Evolutionary conservation across 2,888 invertebrate species (phyloP).

Genomic region (Steromphala cineraria): DNA sequence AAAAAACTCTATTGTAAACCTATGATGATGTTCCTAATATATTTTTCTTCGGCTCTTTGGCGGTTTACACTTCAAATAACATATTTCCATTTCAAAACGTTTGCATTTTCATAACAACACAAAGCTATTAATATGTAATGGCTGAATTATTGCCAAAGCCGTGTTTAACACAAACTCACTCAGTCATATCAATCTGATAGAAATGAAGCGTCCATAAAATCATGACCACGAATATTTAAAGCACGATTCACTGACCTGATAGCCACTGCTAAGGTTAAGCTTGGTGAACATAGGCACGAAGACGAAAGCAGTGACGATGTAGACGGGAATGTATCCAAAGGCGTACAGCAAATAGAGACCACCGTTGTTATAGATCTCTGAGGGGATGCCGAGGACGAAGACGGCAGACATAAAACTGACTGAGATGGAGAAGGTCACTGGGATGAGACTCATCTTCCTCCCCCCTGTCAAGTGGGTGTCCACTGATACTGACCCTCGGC

Average conservation of each 20-base stretch:
- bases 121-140: too few species aligned
- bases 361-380: conserved; percentile 61
- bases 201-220: too few species aligned
- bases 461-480: conserved; percentile 60
- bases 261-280: conserved; percentile 64
- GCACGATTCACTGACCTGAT: conserved; percentile 54
- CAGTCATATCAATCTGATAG: too few species aligned
- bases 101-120: too few species aligned
- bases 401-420: conserved; percentile 66
- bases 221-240: too few species aligned
- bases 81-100: too few species aligned
- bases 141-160: too few species aligned
- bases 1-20: too few species aligned
- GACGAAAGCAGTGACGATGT: conserved; percentile 76
- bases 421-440: conserved; percentile 60
- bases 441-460: conserved; percentile 56
- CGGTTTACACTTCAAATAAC: too few species aligned
- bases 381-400: conserved; percentile 64
- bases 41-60: too few species aligned
- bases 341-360: conserved; percentile 82
- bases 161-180: too few species aligned
- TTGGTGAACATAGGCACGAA: conserved; percentile 67
- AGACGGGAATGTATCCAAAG: conserved; percentile 86
- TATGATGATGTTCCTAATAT: too few species aligned
- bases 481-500: conserved; percentile 44